These are phyloP conservation scores for Callinectes sapidus DNA, from an alignment of 2,888 invertebrate genomes.

Conservation along the genomic window DNA sequence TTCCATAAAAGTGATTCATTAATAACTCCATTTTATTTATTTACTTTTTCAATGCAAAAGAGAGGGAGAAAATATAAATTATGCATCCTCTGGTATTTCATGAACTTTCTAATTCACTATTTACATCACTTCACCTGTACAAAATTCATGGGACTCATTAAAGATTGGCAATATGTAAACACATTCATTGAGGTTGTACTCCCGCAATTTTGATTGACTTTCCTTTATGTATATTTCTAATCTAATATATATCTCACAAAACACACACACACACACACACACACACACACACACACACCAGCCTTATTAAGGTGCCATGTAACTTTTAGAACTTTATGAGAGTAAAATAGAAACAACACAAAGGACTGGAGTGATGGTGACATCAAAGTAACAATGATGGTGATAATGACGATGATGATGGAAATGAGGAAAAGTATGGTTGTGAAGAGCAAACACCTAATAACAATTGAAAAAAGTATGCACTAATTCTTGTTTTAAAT, in stretches of 20 bases:
- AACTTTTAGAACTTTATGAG: not conserved
- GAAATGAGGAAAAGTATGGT: not conserved
- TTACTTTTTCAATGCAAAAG: not conserved
- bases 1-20: not conserved
- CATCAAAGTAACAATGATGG: not conserved
- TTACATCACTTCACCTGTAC: not conserved
- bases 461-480: too few relatives aligned
- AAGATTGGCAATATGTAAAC: not conserved
- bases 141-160: not conserved
- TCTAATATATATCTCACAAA: not conserved
- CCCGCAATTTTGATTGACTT: not conserved
- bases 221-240: not conserved
- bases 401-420: not conserved
- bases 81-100: not conserved
- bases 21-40: not conserved
- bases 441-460: not conserved
- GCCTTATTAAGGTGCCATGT: not conserved
- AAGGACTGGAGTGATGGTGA: not conserved
- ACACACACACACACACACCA: not conserved
- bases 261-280: not conserved
- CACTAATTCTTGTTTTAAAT: too few relatives aligned
- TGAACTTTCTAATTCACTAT: not conserved
- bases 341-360: not conserved
- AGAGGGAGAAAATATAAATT: not conserved
- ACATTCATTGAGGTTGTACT: not conserved